Conservation (phyloP, 2,797 vertebrate genomes). For the Aeoliscus strigatus region DNA sequence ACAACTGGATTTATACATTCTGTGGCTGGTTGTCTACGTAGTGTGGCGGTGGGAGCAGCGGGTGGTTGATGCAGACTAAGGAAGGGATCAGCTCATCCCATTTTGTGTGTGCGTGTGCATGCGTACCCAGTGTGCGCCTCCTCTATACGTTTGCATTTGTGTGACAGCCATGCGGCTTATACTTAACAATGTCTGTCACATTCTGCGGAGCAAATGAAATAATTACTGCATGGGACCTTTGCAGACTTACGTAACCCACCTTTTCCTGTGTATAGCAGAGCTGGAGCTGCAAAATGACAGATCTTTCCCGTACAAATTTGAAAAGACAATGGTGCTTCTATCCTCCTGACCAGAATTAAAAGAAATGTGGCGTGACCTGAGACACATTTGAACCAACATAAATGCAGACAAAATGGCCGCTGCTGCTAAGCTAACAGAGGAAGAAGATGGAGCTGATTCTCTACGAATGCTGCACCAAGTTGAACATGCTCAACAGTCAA, state of each 20-base stretch:
- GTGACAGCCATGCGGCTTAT: slow-evolving; percentile 56
- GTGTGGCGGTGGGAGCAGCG: slow-evolving; percentile 56
- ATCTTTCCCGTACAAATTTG: background rate
- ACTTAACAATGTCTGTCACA: slow-evolving; percentile 48
- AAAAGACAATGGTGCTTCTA: slow-evolving; percentile 6
- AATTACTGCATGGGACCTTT: too few relatives aligned
- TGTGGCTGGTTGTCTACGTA: slow-evolving; percentile 50
- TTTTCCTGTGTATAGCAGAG: too few relatives aligned
- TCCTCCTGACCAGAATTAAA: slow-evolving; percentile 10
- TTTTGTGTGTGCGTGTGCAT: slow-evolving; percentile 39
- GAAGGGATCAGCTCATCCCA: slow-evolving; percentile 65
- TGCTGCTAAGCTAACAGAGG: slow-evolving; percentile 65
- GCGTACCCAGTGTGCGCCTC: slow-evolving; percentile 3
- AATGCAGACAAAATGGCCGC: slow-evolving; percentile 77
- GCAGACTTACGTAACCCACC: too few relatives aligned
- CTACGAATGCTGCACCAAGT: slow-evolving; percentile 28
- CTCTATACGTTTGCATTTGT: slow-evolving; percentile 41
- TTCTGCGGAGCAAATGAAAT: too few relatives aligned
- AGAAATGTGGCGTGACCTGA: slow-evolving; percentile 28
- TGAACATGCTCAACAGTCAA: too few relatives aligned
- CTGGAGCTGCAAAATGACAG: too few relatives aligned
- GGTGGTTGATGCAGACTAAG: slow-evolving; percentile 66
- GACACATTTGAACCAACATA: slow-evolving; percentile 36
- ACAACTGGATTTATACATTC: slow-evolving; percentile 61
- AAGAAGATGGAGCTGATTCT: slow-evolving; percentile 61